Base-by-base conservation (phyloP, 53 echinoderm and acorn worm species). In the Henricia sp. region DNA sequence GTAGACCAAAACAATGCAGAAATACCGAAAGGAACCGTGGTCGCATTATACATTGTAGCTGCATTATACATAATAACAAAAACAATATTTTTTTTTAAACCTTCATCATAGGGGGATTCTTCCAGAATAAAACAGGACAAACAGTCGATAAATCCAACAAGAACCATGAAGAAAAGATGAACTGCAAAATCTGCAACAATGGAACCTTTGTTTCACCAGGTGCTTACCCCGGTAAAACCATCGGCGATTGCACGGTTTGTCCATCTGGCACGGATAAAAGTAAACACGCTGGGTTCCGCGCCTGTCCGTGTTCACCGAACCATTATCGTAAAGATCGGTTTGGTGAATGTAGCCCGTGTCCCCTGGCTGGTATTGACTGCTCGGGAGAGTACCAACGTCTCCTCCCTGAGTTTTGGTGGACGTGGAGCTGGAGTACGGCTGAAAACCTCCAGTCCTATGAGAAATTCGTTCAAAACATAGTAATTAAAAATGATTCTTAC, bases 261-360 rank as follows among this genome's bases (percentile, higher is more conserved):
- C 91, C 87, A n/a, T 65, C 82, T 2, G 87, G 91, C 19, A 91
- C 91, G 4, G 38, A 87, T 25, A 91, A 87, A 17, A 69, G 41
- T 21, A 23, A 43, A 19, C 59, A 83, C 13, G 91, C 91, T 26
- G 91, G 91, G 16, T 91, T 83, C 59, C 82, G 87, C 1, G 91
- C 91, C 10, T 91, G 91, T 67, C 50, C 42, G 28, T 87, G 91
- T 66, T 38, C 83, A 37, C 37, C 67, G 20, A 72, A 82, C 28
- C 82, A 90, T 38, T 71, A 70, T 19, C 69, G 90, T 10, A 52
- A 3, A 8, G 60, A 90, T 40, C 77, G 90, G 19, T 90, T 85
- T 70, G 84, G 85, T 29, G 19, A 69, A 12, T 90, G 90, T 58
- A 21, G 36, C 3, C 69, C 52, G 4, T 90, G 90, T 39, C 69